Evolutionary conservation across 1,140 invertebrate genomes (phyloP), one percentile per base, ranked within the genome.

Genomic region (Paracyclopina nana): DNA sequence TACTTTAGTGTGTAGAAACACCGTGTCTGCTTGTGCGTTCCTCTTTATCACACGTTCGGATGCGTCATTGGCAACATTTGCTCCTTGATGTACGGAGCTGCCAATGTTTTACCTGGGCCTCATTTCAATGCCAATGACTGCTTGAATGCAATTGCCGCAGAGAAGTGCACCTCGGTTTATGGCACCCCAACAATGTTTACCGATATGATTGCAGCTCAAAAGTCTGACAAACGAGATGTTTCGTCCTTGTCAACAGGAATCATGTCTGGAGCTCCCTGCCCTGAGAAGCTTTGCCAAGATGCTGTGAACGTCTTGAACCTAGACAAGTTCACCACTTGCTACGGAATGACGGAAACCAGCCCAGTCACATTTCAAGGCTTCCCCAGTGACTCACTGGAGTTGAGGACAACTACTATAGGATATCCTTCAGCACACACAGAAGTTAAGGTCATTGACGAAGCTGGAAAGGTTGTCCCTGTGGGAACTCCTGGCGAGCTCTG

Each of bases 271-370:
- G 34, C 34, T 9, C 20, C 34, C 20, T 38, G 34, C 20, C 34
- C 34, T 20, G 20, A n/a, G 34, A 20, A 38, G 20, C 8, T 38
- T 2, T 38, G 34, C 34, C 14, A 38, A 8, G 20, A 38, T 20
- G 34, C 20, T 20, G 34, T n/a, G n/a, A 38, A 38, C 14, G 34
- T 16, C 5, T 9, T 38, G 34, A 38, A 38, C 34, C 14, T 38
- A 20, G 20, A n/a, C 3, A 3, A 20, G 8, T 38, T 38, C 34
- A 38, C 34, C 4, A 9, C 20, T 9, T 3, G 4, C 8, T 95
- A 85, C 59, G 90, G 88, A 1, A 67, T 85, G 55, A 88, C 87
- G 0, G 88, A 95, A 68, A 73, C 72, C 0, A 82, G 83, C 34
- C 81, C 79, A 0, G 69, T 77, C 1, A 65, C 70, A 24, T 82